Base-by-base conservation (phyloP, 2,888 invertebrate species). In the Fabriciana adippe region DNA sequence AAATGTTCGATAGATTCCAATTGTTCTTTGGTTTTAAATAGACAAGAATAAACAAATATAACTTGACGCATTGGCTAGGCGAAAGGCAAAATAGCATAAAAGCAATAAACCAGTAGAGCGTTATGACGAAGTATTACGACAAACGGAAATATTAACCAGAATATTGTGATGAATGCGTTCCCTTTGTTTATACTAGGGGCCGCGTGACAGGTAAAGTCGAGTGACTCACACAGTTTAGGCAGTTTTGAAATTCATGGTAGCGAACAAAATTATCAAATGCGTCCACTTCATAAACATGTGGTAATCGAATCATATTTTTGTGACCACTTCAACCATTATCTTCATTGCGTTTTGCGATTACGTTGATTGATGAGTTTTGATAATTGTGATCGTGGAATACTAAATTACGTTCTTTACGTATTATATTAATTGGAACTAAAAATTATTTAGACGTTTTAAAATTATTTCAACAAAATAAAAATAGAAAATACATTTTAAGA, bases 141-240 rank as follows among this genome's bases (percentile, higher is more conserved):
- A 79, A 80, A 78, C 82, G 85, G 86, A 85, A 85, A 85, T 85
- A 86, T 85, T 81, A 80, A 83, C 80, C 81, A 80, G 47, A 79
- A 81, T 76, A 79, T 79, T 78, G 79, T 81, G 76, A 75, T 74
- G 79, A 80, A 80, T 79, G 78, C 79, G 76, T 73, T 79, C 77
- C 81, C 81, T 79, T 84, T 84, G 84, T 86, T 85, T 81, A 77
- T 76, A n/a, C 69, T 66, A 64, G 68, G 68, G 66, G 74, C 68
- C 71, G 71, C 71, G 70, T 67, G 72, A 73, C 74, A 75, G 67
- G 68, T 72, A 70, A 71, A 68, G 72, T 55, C 62, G 68, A 70
- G 64, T 73, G 65, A 74, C 65, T 76, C 68, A 72, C 63, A 69
- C 70, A 57, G 67, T 70, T 50, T 56, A 64, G 35, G 51, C 55